Percentiles rank a stretch among this genome's conserved stretches.
Evolutionary conservation across 2,113 vertebrate genomes (phyloP).

Genomic region (Brevimyrus niger): DNA sequence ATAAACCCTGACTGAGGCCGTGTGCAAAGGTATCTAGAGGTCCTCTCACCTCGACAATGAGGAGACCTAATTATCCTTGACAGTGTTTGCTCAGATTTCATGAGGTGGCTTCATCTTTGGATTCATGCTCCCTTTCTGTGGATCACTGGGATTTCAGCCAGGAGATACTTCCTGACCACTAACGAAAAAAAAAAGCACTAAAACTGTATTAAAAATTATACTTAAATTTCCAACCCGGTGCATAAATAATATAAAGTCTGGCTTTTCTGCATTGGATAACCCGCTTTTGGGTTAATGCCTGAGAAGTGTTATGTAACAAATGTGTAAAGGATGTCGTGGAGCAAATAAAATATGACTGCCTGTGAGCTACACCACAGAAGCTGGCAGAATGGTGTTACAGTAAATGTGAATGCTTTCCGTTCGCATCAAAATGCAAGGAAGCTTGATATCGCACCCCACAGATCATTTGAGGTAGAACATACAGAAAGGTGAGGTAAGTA

Average conservation of each 20-base stretch:
- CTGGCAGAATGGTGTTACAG: not conserved
- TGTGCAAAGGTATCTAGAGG: slow-evolving; percentile 37
- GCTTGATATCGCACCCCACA: not conserved
- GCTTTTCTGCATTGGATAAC: not conserved
- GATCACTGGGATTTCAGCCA: not conserved
- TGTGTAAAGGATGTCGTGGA: not conserved
- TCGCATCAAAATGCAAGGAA: not conserved
- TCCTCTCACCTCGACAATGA: slow-evolving; percentile 45
- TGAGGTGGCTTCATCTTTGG: slow-evolving; percentile 47
- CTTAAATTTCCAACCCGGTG: not conserved
- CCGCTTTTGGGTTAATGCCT: not conserved
- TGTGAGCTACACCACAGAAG: not conserved
- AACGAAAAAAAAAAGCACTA: not conserved
- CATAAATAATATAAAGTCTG: not conserved
- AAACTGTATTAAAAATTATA: not conserved
- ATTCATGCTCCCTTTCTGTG: slow-evolving; percentile 10
- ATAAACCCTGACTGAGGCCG: slow-evolving; percentile 17
- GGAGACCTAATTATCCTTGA: slow-evolving; percentile 58
- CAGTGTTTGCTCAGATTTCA: slow-evolving; percentile 65
- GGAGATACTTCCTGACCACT: not conserved
- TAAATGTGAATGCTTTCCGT: not conserved
- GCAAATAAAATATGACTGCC: not conserved
- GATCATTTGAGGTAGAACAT: not conserved
- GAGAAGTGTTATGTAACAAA: not conserved
- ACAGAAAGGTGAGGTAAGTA: not conserved